Percentiles rank a stretch among this genome's conserved stretches.
Conservation (phyloP, 2,888 invertebrate genomes). For the Drosophila conformis region DNA sequence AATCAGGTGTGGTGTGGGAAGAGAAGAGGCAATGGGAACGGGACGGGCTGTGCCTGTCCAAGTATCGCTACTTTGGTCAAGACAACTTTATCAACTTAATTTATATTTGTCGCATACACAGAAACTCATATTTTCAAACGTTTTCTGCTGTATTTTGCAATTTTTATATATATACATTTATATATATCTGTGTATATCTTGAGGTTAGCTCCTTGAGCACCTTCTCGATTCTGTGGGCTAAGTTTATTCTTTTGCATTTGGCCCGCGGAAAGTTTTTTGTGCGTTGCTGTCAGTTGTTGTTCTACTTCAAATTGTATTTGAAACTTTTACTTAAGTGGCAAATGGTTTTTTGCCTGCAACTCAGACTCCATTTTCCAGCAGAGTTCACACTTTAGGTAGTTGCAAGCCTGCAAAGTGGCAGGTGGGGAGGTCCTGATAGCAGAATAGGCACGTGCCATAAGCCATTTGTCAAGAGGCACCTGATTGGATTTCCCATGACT, state of each 20-base stretch:
- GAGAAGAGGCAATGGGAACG: background rate
- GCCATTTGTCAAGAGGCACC: constrained; percentile 71
- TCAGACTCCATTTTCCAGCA: background rate
- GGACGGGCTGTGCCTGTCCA: background rate
- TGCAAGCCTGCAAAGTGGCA: background rate
- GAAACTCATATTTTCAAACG: constrained; percentile 40
- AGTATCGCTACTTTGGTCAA: constrained; percentile 32
- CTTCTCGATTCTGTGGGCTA: constrained; percentile 1
- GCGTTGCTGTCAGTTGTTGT: constrained; percentile 27
- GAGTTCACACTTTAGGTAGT: background rate
- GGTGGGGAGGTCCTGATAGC: background rate
- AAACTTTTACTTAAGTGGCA: constrained; percentile 70
- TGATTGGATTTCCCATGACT: constrained; percentile 66
- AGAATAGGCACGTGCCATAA: constrained; percentile 70
- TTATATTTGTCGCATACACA: constrained; percentile 43
- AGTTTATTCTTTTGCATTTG: constrained; percentile 25
- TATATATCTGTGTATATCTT: background rate
- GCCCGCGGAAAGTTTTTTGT: constrained; percentile 49
- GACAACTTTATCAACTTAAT: constrained; percentile 67
- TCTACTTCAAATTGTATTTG: constrained; percentile 66
- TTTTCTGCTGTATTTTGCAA: constrained; percentile 16
- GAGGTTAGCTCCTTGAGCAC: background rate
- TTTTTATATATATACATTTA: constrained; percentile 17
- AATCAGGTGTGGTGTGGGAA: background rate
- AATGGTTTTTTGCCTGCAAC: constrained; percentile 41